These are phyloP conservation scores for Naso thynnoides DNA, from an alignment of 2,797 vertebrate genomes.

Conservation along the genomic window DNA sequence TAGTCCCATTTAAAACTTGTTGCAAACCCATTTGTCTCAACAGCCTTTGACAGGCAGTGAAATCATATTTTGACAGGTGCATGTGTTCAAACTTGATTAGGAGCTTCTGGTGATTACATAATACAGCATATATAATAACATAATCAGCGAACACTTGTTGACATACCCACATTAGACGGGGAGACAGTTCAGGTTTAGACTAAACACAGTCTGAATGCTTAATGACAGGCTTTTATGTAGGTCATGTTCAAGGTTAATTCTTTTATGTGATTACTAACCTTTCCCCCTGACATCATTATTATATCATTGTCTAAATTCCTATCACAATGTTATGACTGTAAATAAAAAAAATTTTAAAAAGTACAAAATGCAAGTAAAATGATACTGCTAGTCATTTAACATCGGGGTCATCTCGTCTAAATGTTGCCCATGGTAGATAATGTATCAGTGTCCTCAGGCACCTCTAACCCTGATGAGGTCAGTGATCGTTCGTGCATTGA, in stretches of 20 bases:
- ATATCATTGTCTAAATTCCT: constrained; percentile 2
- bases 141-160: neutral
- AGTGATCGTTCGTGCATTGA: constrained; percentile 15
- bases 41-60: neutral
- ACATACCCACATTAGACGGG: neutral
- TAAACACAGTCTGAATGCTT: constrained; percentile 14
- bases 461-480: constrained; percentile 21
- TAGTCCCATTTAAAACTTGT: neutral
- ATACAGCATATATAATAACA: neutral
- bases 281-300: neutral
- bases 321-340: neutral
- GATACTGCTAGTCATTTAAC: neutral
- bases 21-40: constrained; percentile 10
- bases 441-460: constrained; percentile 11
- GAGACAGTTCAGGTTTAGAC: neutral
- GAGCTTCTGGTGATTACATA: neutral
- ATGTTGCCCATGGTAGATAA: neutral
- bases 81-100: constrained; percentile 25
- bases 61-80: neutral
- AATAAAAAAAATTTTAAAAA: no score
- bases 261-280: constrained; percentile 6
- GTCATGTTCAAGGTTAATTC: constrained; percentile 2
- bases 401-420: neutral
- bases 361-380: no score
- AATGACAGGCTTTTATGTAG: constrained; percentile 13